These are phyloP conservation scores for Falco naumanni DNA, from an alignment of 2,797 vertebrate genomes.

Conservation along the genomic window DNA sequence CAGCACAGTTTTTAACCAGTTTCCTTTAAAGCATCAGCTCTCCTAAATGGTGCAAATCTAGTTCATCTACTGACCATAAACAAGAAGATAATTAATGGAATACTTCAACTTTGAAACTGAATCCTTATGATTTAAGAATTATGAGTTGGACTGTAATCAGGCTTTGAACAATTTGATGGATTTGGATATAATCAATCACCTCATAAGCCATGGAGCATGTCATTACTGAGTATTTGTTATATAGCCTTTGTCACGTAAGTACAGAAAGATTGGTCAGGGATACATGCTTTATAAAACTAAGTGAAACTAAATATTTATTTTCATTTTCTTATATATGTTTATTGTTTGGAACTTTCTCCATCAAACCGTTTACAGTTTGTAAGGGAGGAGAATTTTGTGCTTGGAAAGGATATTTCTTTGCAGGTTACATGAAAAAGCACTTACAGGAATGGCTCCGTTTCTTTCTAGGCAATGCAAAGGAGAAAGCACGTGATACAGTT, in stretches of 20 bases:
- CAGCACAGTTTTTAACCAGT: background rate
- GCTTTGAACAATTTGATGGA: conserved; percentile 23
- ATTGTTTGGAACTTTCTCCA: background rate
- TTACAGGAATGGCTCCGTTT: background rate
- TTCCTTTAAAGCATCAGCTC: conserved; percentile 11
- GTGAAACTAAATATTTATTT: background rate
- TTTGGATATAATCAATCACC: conserved; percentile 36
- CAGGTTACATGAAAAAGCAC: background rate
- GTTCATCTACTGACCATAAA: conserved; percentile 17
- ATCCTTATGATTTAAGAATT: conserved; percentile 38
- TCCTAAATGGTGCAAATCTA: background rate
- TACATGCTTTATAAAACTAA: background rate
- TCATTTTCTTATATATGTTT: background rate
- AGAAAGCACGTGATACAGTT: background rate
- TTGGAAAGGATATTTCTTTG: background rate
- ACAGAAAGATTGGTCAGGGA: background rate
- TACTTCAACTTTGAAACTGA: conserved; percentile 36
- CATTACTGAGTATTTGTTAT: background rate
- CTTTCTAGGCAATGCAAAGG: background rate
- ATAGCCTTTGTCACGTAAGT: background rate
- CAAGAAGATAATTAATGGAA: conserved; percentile 37
- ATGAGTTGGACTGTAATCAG: background rate
- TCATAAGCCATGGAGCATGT: background rate
- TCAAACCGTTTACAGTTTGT: background rate
- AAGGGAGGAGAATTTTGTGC: background rate